Percentiles rank a stretch among this genome's conserved stretches.
phyloP scores from a whole-genome alignment of 2,888 invertebrate species.

The Polydrusus tereticollis region DNA sequence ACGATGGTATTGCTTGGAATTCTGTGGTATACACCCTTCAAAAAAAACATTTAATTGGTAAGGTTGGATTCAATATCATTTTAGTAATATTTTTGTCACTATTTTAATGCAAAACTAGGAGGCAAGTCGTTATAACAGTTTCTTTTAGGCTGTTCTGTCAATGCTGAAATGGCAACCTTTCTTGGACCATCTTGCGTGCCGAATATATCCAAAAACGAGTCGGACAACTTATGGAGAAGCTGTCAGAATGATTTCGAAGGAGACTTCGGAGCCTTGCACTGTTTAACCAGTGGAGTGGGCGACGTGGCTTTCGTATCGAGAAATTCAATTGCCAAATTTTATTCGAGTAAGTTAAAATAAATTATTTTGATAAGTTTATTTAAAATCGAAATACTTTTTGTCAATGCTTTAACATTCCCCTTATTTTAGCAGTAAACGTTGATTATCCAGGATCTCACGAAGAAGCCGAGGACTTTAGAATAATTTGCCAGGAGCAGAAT shows the following conservation, averaged over 20 bases:
- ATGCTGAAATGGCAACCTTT: conserved; percentile 68
- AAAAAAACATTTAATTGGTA: conserved; percentile 59
- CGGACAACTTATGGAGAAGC: conserved; percentile 49
- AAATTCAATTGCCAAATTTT: conserved; percentile 59
- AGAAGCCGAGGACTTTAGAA: conserved; percentile 67
- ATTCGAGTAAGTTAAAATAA: conserved; percentile 69
- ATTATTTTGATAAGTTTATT: background rate
- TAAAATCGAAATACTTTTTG: too few relatives aligned
- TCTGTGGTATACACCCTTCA: conserved; percentile 69
- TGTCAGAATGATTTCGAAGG: conserved; percentile 66
- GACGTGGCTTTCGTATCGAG: conserved; percentile 82
- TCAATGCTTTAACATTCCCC: background rate
- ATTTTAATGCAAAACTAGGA: background rate
- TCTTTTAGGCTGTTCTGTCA: conserved; percentile 62
- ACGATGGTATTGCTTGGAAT: conserved; percentile 80
- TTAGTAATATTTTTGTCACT: too few relatives aligned
- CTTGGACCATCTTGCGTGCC: conserved; percentile 77
- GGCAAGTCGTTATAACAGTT: background rate
- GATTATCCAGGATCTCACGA: conserved; percentile 55
- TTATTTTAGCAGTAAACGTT: conserved; percentile 67
- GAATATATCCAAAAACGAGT: conserved; percentile 61
- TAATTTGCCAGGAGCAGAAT: conserved; percentile 71
- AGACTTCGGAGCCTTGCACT: conserved; percentile 76
- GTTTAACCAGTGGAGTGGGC: conserved; percentile 76
- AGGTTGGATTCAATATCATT: background rate